A percentile compares a stretch with the other conserved stretches of the same genome.
These are phyloP conservation scores for Oenanthe melanoleuca DNA, from an alignment of 2,113 vertebrate species.

Conservation along the genomic window DNA sequence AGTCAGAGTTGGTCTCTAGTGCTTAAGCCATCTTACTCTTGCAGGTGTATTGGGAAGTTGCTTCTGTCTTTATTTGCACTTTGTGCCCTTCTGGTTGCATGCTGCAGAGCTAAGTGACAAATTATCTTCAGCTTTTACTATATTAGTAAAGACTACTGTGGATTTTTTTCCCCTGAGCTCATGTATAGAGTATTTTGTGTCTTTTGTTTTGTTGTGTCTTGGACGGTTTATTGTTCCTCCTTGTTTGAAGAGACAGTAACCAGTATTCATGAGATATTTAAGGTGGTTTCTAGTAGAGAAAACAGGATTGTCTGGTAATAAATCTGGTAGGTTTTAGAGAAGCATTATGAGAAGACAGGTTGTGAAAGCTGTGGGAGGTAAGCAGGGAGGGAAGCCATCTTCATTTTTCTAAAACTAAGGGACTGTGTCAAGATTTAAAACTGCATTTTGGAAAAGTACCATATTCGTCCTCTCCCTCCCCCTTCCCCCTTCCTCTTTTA, in stretches of 20 bases:
- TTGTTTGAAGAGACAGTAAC: not conserved
- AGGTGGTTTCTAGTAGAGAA: not conserved
- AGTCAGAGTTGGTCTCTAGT: not conserved
- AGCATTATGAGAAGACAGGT: not conserved
- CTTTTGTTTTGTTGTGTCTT: not conserved
- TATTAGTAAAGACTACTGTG: not conserved
- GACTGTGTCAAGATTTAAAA: not conserved
- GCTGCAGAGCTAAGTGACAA: not conserved
- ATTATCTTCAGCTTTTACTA: not conserved
- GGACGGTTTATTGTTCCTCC: not conserved
- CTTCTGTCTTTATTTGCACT: not conserved
- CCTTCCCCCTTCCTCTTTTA: accelerated
- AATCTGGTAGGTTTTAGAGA: not conserved
- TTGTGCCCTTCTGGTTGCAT: not conserved
- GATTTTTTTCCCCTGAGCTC: not conserved
- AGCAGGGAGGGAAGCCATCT: not conserved
- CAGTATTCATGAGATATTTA: not conserved
- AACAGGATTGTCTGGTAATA: not conserved
- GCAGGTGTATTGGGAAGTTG: not conserved
- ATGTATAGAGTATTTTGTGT: not conserved
- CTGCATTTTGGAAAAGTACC: not conserved
- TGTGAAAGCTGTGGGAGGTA: not conserved
- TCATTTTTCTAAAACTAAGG: not conserved
- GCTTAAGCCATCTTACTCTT: not conserved
- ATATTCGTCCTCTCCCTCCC: accelerated